Evolutionary conservation across 2,797 vertebrate genomes (phyloP), one percentile per base, ranked within the genome.

Genomic region (Alcedo quadribrachys): DNA sequence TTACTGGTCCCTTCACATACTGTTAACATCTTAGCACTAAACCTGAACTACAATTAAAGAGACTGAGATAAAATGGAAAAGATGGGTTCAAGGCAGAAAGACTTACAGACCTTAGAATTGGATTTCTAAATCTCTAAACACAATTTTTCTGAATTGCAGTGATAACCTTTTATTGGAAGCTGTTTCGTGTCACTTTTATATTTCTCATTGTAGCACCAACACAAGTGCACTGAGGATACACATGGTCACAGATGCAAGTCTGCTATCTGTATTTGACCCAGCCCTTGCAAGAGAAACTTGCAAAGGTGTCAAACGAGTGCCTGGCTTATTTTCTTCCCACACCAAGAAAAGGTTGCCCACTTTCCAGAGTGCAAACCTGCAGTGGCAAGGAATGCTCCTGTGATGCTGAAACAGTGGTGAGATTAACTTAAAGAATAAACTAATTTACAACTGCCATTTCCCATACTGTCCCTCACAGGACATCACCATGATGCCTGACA

Each of bases 61-160:
- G 48, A 58, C 15, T 40, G 43, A 79, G 48, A 87, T n/a, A 77
- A 84, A 92, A 81, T 15, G 12, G 50, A 32, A 76, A 90, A 91
- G 43, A 91, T 18, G n/a, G 24, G 45, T 15, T 83, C 30, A 81
- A 43, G 54, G 74, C 42, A 93, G 45, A 80, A 91, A 43, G 68
- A 88, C 57, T 75, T 40, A 32, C 5, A 80, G 54, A 76, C 27
- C 53, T 88, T 50, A 88, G 63, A 81, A 94, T 82, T 48, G 7
- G 82, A 90, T 82, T 69, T 80, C 68, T 87, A 92, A 95, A 81
- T 90, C 75, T 92, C 53, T 69, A 78, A 94, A 57, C 28, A 30
- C 24, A 45, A 4, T 82, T 87, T 76, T 70, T 93, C 4, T 4
- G 35, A 89, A 95, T 70, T 54, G 62, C 40, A 58, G 55, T 13